A percentile compares a stretch with the other conserved stretches of the same genome.
Conservation (phyloP, 2,113 vertebrate species). For the Mastomys natalensis region DNA sequence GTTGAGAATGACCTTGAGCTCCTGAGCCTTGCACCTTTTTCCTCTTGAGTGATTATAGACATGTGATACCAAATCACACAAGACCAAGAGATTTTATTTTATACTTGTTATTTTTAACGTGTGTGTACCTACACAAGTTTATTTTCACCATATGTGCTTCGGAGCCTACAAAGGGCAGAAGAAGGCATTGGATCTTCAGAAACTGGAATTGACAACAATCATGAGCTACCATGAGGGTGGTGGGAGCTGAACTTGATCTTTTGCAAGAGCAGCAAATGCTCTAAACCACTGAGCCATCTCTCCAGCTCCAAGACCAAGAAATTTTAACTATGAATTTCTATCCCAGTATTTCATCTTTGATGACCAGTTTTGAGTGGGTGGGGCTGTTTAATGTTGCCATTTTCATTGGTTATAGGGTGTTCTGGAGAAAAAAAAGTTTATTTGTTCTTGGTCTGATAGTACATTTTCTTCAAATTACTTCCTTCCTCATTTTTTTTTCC, state of each 20-base stretch:
- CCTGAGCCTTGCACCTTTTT: not conserved
- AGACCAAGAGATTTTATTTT: slow-evolving; percentile 40
- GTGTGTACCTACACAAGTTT: not conserved
- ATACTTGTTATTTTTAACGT: not conserved
- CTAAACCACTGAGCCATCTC: not conserved
- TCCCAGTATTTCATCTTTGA: slow-evolving; percentile 13
- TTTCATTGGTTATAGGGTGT: slow-evolving; percentile 18
- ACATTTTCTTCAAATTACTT: slow-evolving; percentile 42
- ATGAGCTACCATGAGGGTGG: not conserved
- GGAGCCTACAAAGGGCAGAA: not conserved
- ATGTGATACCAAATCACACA: not conserved
- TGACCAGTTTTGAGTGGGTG: not conserved
- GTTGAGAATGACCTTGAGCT: not conserved
- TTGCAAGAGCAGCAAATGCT: not conserved
- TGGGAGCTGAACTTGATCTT: not conserved
- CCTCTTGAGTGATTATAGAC: not conserved
- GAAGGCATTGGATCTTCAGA: not conserved
- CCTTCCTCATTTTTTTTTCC: slow-evolving; percentile 48
- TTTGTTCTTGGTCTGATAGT: slow-evolving; percentile 44
- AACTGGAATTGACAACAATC: not conserved
- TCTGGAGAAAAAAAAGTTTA: slow-evolving; percentile 4
- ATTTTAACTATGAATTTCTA: slow-evolving; percentile 24
- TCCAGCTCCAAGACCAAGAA: not conserved
- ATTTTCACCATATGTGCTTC: not conserved
- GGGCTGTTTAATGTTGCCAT: slow-evolving; percentile 40